Conservation (phyloP, 2,888 invertebrate species). For the Leptinotarsa haldemani region DNA sequence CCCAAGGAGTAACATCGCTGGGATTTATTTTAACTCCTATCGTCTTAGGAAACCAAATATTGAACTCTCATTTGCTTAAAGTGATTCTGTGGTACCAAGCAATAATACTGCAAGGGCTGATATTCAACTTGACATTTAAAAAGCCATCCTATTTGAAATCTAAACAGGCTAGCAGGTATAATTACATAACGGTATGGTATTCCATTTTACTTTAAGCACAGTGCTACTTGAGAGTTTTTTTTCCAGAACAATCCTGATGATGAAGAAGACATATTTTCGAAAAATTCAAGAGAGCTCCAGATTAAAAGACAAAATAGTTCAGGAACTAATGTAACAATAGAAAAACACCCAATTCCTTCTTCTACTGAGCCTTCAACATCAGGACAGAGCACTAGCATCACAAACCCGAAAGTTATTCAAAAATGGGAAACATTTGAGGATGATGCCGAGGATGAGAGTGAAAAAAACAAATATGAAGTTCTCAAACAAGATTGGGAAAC, state of each 20-base stretch:
- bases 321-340: conserved; percentile 46
- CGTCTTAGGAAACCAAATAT: conserved; percentile 68
- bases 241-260: conserved; percentile 57
- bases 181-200: conserved; percentile 57
- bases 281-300: conserved; percentile 59
- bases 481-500: conserved; percentile 53
- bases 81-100: conserved; percentile 72
- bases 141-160: conserved; percentile 68
- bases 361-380: conserved; percentile 16
- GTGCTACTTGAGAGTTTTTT: conserved; percentile 7
- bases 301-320: conserved; percentile 53
- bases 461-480: conserved; percentile 42
- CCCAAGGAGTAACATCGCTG: conserved; percentile 68
- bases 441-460: conserved; percentile 45
- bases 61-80: conserved; percentile 62
- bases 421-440: conserved; percentile 56
- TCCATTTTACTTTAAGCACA: conserved; percentile 24
- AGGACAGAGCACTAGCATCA: conserved; percentile 34
- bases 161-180: conserved; percentile 52
- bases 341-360: conserved; percentile 47
- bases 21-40: conserved; percentile 70
- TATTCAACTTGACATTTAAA: conserved; percentile 69
- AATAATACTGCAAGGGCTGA: conserved; percentile 70
- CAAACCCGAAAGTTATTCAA: conserved; percentile 15
- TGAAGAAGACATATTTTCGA: conserved; percentile 71